A percentile compares a stretch with the other conserved stretches of the same genome.
Conservation (phyloP, 1,140 invertebrate genomes). For the Drosophila orosa region DNA sequence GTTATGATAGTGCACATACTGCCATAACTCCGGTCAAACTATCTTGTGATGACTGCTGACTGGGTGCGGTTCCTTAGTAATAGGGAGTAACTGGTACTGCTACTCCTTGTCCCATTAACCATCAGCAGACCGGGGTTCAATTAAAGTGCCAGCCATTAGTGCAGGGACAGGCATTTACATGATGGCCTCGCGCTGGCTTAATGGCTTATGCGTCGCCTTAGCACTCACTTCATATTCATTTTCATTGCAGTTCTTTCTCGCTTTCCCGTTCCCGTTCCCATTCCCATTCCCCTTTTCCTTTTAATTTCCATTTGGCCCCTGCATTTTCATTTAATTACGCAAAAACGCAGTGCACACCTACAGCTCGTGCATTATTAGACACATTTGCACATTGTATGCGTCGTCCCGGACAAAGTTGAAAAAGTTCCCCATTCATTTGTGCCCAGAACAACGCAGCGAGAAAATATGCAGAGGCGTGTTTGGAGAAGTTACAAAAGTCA, state of each 20-base stretch:
- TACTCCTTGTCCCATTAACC: conserved; percentile 36
- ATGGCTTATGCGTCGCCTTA: conserved; percentile 68
- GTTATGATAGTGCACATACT: conserved; percentile 64
- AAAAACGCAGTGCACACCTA: conserved; percentile 56
- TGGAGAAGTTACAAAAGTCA: conserved; percentile 62
- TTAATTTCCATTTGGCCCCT: conserved; percentile 62
- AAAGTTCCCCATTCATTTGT: conserved; percentile 59
- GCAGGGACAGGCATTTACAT: conserved; percentile 52
- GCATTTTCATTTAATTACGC: conserved; percentile 76
- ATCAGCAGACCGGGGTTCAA: conserved; percentile 48
- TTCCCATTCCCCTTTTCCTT: not conserved
- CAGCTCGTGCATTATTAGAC: conserved; percentile 68
- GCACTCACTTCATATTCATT: conserved; percentile 67
- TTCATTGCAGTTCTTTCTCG: no score
- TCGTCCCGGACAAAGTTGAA: conserved; percentile 51
- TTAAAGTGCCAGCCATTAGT: conserved; percentile 77
- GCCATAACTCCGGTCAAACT: conserved; percentile 49
- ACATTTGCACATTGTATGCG: conserved; percentile 48
- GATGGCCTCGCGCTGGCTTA: conserved; percentile 55
- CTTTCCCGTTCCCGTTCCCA: not conserved
- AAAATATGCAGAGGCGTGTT: conserved; percentile 47
- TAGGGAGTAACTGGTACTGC: no score
- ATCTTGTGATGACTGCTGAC: conserved; percentile 13
- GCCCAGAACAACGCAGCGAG: conserved; percentile 9
- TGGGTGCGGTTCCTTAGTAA: conserved; percentile 55